A percentile compares a stretch with the other conserved stretches of the same genome.
These are phyloP conservation scores for Agelastica alni DNA, from an alignment of 2,888 invertebrate species.

Conservation along the genomic window DNA sequence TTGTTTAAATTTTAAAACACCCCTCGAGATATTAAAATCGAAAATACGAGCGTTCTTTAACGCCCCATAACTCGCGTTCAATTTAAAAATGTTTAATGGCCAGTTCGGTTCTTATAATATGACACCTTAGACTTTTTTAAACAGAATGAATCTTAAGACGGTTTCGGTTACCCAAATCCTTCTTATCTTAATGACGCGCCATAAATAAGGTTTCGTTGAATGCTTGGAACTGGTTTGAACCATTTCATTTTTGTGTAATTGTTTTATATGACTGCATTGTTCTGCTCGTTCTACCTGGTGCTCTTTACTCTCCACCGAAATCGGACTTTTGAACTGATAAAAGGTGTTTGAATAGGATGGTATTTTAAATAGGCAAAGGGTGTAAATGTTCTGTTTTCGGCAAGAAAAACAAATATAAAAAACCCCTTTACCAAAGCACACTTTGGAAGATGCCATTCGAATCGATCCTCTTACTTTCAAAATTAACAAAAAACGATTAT, in stretches of 20 bases:
- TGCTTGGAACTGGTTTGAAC: constrained; percentile 16
- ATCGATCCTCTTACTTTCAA: no score
- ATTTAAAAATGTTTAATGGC: not conserved
- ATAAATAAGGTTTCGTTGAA: constrained; percentile 17
- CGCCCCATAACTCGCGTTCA: no score
- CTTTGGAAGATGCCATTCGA: no score
- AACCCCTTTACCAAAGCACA: no score
- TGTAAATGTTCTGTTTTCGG: no score
- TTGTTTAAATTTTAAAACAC: no score
- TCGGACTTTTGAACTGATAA: constrained; percentile 9
- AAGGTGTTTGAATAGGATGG: constrained; percentile 17
- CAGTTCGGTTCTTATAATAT: constrained; percentile 3
- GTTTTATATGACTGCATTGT: constrained; percentile 22
- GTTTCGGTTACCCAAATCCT: not conserved
- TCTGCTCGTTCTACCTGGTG: constrained; percentile 17
- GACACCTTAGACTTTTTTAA: constrained; percentile 3
- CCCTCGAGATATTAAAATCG: no score
- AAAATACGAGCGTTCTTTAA: no score
- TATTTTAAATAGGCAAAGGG: no score
- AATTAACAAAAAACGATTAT: no score
- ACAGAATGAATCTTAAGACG: constrained; percentile 5
- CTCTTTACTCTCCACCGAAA: constrained; percentile 13
- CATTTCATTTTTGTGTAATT: constrained; percentile 24
- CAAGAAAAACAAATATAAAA: no score
- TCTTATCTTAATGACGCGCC: constrained; percentile 18